A percentile compares a stretch with the other conserved stretches of the same genome.
Conservation (phyloP, 2,113 vertebrate genomes). For the Dascyllus trimaculatus region DNA sequence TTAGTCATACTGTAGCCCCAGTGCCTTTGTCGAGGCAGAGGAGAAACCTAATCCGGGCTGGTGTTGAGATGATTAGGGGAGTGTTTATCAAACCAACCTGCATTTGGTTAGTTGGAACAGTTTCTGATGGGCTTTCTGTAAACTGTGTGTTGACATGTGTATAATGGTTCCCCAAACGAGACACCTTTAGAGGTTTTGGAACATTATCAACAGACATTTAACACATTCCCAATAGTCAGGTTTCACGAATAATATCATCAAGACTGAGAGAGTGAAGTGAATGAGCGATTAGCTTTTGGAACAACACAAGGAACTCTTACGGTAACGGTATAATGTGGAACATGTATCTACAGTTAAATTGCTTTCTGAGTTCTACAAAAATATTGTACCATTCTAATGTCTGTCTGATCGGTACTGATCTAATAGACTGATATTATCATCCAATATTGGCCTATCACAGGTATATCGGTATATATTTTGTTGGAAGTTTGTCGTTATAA, state of each 20-base stretch:
- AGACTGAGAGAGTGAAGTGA: not conserved
- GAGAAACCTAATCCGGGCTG: conserved; percentile 75
- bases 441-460: no score
- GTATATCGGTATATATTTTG: no score
- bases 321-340: not conserved
- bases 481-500: no score
- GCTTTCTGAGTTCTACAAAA: not conserved
- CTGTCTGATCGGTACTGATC: not conserved
- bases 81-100: conserved; percentile 77
- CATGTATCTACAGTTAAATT: not conserved
- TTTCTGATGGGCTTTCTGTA: conserved; percentile 72
- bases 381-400: not conserved
- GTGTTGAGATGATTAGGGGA: conserved; percentile 77
- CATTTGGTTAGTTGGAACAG: conserved; percentile 66
- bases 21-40: conserved; percentile 72
- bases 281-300: not conserved
- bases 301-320: not conserved
- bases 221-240: conserved; percentile 33
- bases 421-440: no score
- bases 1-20: conserved; percentile 84
- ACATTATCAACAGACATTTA: conserved; percentile 55
- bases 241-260: conserved; percentile 35
- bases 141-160: conserved; percentile 76
- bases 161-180: conserved; percentile 55
- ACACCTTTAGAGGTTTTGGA: conserved; percentile 64